Base-by-base conservation (phyloP, 2,888 invertebrate genomes). In the Thecophora atra region DNA sequence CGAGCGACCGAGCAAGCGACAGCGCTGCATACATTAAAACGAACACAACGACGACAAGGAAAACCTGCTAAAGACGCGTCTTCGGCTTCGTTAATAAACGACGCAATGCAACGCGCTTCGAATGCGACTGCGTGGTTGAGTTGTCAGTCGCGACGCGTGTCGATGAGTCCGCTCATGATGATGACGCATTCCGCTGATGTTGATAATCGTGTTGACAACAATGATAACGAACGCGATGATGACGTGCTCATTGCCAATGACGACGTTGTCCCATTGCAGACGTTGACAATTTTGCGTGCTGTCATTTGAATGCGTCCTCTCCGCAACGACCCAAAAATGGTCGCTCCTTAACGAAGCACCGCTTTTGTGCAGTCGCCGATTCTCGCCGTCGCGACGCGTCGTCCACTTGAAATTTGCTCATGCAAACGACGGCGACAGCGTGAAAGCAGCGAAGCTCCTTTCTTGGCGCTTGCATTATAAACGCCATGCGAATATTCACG, bases 261-360 rank as follows among this genome's bases (percentile, higher is more conserved):
- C 21, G n/a, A 60, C 8, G 44, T 69, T 56, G 42, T 24, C 19
- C 8, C 15, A n/a, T 62, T 15, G 28, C 42, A 24, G 56, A 64
- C 42, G 67, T 56, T 67, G 56, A 67, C 67, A 56, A 67, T 52
- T 63, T 70, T 58, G n/a, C n/a, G n/a, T 47, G 51, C 28, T 30
- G 52, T 62, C 21, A 26, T 15, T 17, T 19, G 56, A 66, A 21
- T 42, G 28, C n/a, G n/a, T n/a, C n/a, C n/a, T n/a, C n/a, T n/a
- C 56, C 66, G 62, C 51, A 30, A 44, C 62, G 24, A 37, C 44
- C 81, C 80, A 79, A 82, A 82, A 83, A 82, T 83, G 81, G 81
- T 74, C 78, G 81, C 83, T 74, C 78, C 66, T 82, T 80, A 80
- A 82, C 81, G 80, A 76, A 76, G 75, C 74, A 76, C n/a, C n/a